These are phyloP conservation scores for Cacatua alba DNA, from an alignment of 2,113 vertebrate species.

Conservation along the genomic window DNA sequence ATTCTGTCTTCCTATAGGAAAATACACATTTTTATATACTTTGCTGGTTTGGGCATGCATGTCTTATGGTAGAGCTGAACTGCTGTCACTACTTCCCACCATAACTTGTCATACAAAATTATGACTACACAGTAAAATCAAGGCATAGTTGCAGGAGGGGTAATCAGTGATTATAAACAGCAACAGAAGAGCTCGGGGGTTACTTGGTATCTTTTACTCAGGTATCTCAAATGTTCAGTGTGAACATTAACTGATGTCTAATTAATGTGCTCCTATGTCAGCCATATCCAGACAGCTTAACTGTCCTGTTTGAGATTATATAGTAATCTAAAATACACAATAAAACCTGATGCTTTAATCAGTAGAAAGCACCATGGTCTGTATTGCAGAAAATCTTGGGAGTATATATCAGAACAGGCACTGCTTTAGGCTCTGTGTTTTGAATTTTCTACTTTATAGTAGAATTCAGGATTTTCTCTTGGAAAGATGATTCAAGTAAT, in stretches of 20 bases:
- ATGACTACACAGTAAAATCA: neutral
- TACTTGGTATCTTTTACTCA: neutral
- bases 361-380: neutral
- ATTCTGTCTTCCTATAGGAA: neutral
- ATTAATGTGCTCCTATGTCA: neutral
- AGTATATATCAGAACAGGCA: neutral
- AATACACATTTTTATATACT: neutral
- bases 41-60: neutral
- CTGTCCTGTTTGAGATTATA: neutral
- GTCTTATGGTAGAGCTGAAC: neutral
- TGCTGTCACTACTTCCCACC: neutral
- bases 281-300: neutral
- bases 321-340: neutral
- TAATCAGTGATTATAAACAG: neutral
- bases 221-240: neutral
- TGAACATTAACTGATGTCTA: neutral
- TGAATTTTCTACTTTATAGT: neutral
- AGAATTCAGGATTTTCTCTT: neutral
- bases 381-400: neutral
- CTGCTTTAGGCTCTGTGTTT: neutral
- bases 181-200: neutral
- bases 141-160: neutral
- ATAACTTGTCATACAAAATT: too few species aligned
- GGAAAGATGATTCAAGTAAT: neutral
- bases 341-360: neutral